Evolutionary conservation across 92 coral and sea anemone species (phyloP), one percentile per base, ranked within the genome.

Genomic region (Epizoanthus rinbou): DNA sequence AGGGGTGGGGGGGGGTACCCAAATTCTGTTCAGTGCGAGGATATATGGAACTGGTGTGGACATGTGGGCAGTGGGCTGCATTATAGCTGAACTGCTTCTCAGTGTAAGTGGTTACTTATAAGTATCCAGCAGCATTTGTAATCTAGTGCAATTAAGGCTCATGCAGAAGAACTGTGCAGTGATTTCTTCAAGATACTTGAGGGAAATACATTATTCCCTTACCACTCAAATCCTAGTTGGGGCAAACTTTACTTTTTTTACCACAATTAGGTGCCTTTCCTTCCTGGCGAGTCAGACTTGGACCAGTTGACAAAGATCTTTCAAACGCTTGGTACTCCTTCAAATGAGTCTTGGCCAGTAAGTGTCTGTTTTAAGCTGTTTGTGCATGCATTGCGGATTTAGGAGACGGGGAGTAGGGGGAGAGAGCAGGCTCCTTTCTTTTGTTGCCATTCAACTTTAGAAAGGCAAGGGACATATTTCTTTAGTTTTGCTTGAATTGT

Each of bases 1-100:
- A 7, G 11, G 69, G 69, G 4, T 35, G 69, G 69, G 0, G 69
- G 1, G 23, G 33, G 33, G n/a, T 63, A 11, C 9, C 33, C 9
- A 45, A 45, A n/a, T 96, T 68, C 53, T 96, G 53, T 96, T 96
- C 88, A 98, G 99, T 57, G 99, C 99, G 6, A 91, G 99, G 74
- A 93, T 96, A 47, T 96, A 96, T 86, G 99, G 99, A 15, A 89
- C 98, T 39, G 98, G 99, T 47, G 98, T 96, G n/a, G 99, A 96
- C 57, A 93, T 96, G 90, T 96, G 99, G 99, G 99, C 99, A 3
- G 96, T 94, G 53, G 99, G 99, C 64, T 96, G 99, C 59, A 96
- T 96, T 8, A 58, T 96, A 50, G 99, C 99, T 11, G 99, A 96
- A 80, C 94, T 96, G 22, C 98, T 96, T 18, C 91, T 96, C 10